Base-by-base conservation (phyloP, 2,113 vertebrate species). In the Cichladusa arquata region DNA sequence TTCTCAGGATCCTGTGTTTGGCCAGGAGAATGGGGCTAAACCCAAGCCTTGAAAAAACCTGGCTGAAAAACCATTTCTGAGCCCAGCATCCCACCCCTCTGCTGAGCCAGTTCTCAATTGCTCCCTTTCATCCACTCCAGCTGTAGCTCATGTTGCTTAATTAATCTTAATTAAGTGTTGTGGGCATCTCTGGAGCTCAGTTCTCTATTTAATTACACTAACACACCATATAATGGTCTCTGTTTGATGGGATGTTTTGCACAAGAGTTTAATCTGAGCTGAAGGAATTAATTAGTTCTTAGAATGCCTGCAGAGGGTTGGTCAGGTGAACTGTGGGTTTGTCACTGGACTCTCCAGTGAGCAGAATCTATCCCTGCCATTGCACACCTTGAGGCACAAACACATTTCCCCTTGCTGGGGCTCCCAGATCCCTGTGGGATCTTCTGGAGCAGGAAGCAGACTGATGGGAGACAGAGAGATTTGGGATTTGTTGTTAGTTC, bases 161-260 rank as follows among this genome's bases (percentile, higher is more conserved):
- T 97, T 97, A 94, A 92, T 95, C 94, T 73, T 91, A 95, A 96
- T 97, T 90, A 96, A 94, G 70, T 81, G 82, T 69, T 94, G 83
- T 8, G 28, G 84, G 89, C 92, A 94, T 94, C 70, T 93, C 93
- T 92, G 2, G 11, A 97, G 93, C 91, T 90, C 91, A 67, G 62
- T 80, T 92, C 86, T 93, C 72, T 80, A 61, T 93, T 95, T 93
- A 94, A 95, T 97, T 93, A 78, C 81, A 69, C 58, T 74, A 81
- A 87, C 69, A 69, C 73, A 58, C 76, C 81, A 58, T 78, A 29
- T 57, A 71, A 88, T 91, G 60, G 73, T 53, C 74, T 74, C 80
- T 95, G 44, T 77, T 94, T 93, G 85, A 86, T 65, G 84, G 64
- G 69, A 51, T 60, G 88, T 60, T 97, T 92, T 86, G 44, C 77